Conservation (phyloP, 2,888 invertebrate species). For the Drosophila yooni region DNA sequence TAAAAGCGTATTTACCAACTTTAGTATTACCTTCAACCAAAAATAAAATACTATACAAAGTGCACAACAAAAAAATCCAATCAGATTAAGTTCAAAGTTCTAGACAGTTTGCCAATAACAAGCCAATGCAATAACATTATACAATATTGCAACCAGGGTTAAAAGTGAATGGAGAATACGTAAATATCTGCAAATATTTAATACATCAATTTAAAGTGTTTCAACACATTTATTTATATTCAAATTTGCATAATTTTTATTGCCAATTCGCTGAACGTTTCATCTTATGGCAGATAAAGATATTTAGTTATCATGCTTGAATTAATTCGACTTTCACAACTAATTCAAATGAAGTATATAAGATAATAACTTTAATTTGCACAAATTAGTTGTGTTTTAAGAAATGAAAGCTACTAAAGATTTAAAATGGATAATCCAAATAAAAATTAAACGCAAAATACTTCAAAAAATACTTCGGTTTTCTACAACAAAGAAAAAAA, state of each 20-base stretch:
- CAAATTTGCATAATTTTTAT: conserved; percentile 1
- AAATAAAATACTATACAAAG: conserved; percentile 5
- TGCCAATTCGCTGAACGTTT: conserved; percentile 1
- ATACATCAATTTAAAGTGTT: background rate
- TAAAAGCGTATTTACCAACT: conserved; percentile 22
- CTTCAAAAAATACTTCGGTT: too few relatives aligned
- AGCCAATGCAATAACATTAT: background rate
- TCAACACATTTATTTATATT: background rate
- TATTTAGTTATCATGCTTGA: conserved; percentile 12
- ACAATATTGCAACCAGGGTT: background rate
- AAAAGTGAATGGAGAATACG: background rate
- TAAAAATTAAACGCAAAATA: too few relatives aligned
- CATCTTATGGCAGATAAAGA: background rate
- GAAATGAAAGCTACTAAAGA: too few relatives aligned
- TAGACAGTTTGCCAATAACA: conserved; percentile 1
- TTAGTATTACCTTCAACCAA: conserved; percentile 8
- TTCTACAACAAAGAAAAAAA: too few relatives aligned
- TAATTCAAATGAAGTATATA: background rate
- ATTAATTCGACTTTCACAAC: conserved; percentile 3
- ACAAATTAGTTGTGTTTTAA: background rate
- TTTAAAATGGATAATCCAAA: too few relatives aligned
- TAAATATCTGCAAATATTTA: background rate
- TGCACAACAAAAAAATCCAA: background rate
- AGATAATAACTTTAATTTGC: background rate
- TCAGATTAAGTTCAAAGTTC: conserved; percentile 9